Evolutionary conservation across 2,113 vertebrate genomes (phyloP), one percentile per base, ranked within the genome.

Genomic region (Tyrannus savana): DNA sequence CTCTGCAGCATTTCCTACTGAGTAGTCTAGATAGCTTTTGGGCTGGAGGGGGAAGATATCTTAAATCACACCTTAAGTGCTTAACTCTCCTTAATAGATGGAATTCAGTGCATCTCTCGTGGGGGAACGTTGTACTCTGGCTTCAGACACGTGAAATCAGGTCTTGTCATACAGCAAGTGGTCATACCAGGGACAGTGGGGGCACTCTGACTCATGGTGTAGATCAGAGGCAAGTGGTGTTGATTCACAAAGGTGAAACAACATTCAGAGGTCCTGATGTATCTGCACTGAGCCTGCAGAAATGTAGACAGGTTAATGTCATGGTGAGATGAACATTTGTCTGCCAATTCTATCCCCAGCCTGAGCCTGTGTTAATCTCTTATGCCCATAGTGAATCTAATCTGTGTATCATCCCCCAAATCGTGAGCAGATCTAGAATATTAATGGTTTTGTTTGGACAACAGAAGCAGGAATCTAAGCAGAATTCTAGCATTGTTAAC

Each of bases 151-250:
- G 2, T 19, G 30, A 8, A 81, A 52, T 41, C 31, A 28, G 46
- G 23, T 56, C 59, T n/a, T 41, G 30, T 41, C 31, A 23, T 12
- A 7, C 16, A 71, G 14, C 0, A 0, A 27, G 12, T 50, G 0
- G 0, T 27, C 58, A 2, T 21, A 44, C 30, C 60, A 33, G 76
- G 33, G 49, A 6, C 11, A 25, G 2, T 0, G 2, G 28, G 28
- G 31, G 23, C 66, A 67, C n/a, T 25, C 1, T 25, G 72, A 4
- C 52, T 73, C 23, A 3, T 9, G 47, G n/a, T 12, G 28, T 12
- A 24, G 73, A 37, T 35, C 64, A 47, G 50, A 62, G 24, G 47
- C 59, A 66, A 62, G 28, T 9, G 47, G 7, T 78, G 17, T 3
- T 35, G 10, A 42, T 84, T 50, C 91, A 77, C 33, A 67, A n/a